Conservation (phyloP, 2,888 invertebrate species). For the Steromphala cineraria region DNA sequence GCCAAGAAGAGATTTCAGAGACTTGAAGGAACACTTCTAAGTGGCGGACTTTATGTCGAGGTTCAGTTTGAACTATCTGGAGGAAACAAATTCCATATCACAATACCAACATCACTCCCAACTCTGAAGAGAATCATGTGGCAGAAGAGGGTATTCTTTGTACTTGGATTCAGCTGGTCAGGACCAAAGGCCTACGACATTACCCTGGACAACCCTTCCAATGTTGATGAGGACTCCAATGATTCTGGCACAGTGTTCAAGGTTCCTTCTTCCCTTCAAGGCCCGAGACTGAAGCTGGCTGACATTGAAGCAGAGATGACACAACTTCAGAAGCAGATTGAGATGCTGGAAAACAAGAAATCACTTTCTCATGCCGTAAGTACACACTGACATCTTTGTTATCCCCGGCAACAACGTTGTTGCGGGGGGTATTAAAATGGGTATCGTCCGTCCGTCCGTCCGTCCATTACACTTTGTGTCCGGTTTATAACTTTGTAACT, state of each 20-base stretch:
- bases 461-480: too few species aligned
- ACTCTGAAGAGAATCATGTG: constrained; percentile 42
- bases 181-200: constrained; percentile 56
- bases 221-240: background rate
- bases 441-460: too few species aligned
- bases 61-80: constrained; percentile 28
- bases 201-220: constrained; percentile 32
- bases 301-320: background rate
- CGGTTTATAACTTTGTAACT: too few species aligned
- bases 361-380: background rate
- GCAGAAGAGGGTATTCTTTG: constrained; percentile 56
- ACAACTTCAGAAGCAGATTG: background rate
- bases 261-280: background rate
- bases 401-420: too few species aligned
- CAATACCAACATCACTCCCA: constrained; percentile 49
- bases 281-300: background rate
- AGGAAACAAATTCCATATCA: constrained; percentile 36
- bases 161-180: constrained; percentile 56
- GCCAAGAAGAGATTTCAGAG: constrained; percentile 38
- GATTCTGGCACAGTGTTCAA: background rate
- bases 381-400: too few species aligned
- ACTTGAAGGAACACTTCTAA: constrained; percentile 44
- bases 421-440: too few species aligned
- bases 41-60: constrained; percentile 41
- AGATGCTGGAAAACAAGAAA: background rate